These are phyloP conservation scores for Podocnemis expansa DNA, from an alignment of 2,113 vertebrate genomes.

Conservation along the genomic window DNA sequence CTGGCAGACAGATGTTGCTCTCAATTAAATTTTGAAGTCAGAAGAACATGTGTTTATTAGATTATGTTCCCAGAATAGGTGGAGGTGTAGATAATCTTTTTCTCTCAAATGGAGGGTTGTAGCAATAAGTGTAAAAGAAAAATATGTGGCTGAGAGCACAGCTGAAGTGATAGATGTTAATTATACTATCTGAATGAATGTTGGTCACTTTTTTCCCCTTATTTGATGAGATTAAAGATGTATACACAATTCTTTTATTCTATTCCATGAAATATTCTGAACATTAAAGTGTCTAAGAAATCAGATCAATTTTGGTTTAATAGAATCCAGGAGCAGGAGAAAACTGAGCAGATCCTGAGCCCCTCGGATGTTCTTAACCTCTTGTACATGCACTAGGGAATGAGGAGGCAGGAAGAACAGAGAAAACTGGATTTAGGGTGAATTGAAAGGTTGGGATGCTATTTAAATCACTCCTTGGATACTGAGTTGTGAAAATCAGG, in stretches of 20 bases:
- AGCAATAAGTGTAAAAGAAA: background rate
- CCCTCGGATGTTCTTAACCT: background rate
- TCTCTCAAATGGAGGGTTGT: background rate
- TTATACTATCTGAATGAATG: background rate
- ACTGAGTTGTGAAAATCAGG: background rate
- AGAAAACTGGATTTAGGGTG: background rate
- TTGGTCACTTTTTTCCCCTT: background rate
- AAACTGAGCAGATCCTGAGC: background rate
- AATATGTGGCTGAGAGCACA: background rate
- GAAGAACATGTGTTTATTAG: constrained; percentile 20
- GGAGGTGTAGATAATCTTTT: background rate
- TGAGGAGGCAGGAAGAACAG: background rate
- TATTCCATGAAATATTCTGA: background rate
- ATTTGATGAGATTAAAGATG: background rate
- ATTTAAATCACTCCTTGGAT: background rate
- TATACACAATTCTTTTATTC: background rate
- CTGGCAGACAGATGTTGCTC: background rate
- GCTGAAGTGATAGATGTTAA: background rate
- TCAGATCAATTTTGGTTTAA: background rate
- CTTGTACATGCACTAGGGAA: background rate
- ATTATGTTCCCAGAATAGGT: background rate
- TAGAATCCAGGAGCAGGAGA: background rate
- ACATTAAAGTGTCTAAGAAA: background rate
- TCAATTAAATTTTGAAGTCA: constrained; percentile 47
- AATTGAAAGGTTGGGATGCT: background rate